These are phyloP conservation scores for Poecile montanus DNA, from an alignment of 2,797 vertebrate genomes.

Conservation along the genomic window DNA sequence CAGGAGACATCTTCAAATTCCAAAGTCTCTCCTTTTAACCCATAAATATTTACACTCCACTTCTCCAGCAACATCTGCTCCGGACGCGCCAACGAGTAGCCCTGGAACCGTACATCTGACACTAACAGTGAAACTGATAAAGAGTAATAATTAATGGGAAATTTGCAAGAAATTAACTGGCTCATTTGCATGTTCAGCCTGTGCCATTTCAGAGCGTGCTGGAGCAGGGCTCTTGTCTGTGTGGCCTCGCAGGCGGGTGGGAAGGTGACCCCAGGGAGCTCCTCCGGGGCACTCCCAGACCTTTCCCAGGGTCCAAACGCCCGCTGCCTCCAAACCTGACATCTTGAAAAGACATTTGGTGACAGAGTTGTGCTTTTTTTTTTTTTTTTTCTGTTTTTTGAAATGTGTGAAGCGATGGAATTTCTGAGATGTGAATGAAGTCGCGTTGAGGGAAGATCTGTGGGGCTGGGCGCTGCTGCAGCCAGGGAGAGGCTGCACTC, in stretches of 20 bases:
- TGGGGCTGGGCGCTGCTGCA: no score
- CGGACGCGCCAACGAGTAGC: background rate
- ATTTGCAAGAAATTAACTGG: background rate
- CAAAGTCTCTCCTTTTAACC: constrained; percentile 18
- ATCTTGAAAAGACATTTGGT: background rate
- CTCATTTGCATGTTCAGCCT: background rate
- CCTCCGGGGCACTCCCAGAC: background rate
- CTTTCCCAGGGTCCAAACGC: background rate
- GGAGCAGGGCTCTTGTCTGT: background rate
- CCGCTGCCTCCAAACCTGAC: background rate
- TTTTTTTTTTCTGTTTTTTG: background rate
- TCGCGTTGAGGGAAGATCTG: background rate
- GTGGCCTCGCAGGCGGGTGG: accelerated
- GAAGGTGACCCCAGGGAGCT: background rate
- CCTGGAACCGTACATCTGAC: background rate
- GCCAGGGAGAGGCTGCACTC: background rate
- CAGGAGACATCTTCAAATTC: background rate
- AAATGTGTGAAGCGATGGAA: accelerated
- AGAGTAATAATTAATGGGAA: constrained; percentile 34
- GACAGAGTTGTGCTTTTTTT: accelerated
- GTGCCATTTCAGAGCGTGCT: background rate
- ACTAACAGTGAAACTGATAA: background rate
- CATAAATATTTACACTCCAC: constrained; percentile 53
- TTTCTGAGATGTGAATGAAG: background rate
- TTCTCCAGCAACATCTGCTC: background rate